These are phyloP conservation scores for Orthosia gothica DNA, from an alignment of 2,888 invertebrate genomes.

Conservation along the genomic window DNA sequence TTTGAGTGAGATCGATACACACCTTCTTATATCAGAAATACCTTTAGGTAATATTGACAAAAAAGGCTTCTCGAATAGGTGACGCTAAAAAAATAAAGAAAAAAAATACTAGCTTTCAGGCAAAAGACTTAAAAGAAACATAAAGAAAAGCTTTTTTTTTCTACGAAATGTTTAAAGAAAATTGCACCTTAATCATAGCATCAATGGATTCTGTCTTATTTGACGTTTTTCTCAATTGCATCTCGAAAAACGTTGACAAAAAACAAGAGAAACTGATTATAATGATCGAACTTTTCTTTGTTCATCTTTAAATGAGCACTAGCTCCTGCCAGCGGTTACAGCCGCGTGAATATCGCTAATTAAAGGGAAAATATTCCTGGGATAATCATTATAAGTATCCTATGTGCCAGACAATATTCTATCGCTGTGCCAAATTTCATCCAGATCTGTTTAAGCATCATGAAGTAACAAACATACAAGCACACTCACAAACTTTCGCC, in stretches of 20 bases:
- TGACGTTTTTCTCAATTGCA: constrained; percentile 25
- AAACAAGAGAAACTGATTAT: neutral
- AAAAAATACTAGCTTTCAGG: neutral
- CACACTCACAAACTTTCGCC: too few species aligned
- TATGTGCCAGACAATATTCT: too few species aligned
- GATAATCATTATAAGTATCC: too few species aligned
- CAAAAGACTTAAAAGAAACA: neutral
- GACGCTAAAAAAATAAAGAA: neutral
- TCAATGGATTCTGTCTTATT: constrained; percentile 16
- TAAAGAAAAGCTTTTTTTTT: neutral
- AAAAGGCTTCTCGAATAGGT: neutral
- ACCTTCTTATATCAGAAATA: neutral
- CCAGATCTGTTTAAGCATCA: too few species aligned
- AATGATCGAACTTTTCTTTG: constrained; percentile 4
- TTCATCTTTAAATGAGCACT: too few species aligned
- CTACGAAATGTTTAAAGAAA: neutral
- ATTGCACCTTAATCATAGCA: neutral
- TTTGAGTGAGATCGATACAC: neutral
- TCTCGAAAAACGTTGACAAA: neutral
- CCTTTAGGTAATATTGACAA: neutral
- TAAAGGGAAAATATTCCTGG: too few species aligned
- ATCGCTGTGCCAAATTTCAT: too few species aligned
- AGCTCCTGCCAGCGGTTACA: too few species aligned
- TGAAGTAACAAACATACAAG: too few species aligned
- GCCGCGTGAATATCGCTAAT: too few species aligned